Percentiles rank a stretch among this genome's conserved stretches.
Evolutionary conservation across 2,113 vertebrate genomes (phyloP).

Genomic region (Galbula dea): DNA sequence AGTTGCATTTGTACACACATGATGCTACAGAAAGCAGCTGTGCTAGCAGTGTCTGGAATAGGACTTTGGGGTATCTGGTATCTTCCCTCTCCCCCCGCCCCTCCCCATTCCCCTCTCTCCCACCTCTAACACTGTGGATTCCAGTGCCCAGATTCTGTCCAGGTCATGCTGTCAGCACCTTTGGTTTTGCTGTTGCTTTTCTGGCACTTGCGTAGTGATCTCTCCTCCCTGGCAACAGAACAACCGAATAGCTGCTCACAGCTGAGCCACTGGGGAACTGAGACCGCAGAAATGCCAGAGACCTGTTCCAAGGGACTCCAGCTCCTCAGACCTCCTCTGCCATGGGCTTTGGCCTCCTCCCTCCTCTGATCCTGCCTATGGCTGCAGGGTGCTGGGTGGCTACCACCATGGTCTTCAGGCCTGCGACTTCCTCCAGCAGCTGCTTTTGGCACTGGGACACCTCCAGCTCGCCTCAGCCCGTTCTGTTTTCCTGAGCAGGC

Average conservation of each 20-base stretch:
- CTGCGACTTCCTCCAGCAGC: background rate
- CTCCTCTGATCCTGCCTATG: background rate
- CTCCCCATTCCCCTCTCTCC: too few species aligned
- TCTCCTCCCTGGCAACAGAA: background rate
- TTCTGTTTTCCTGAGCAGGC: background rate
- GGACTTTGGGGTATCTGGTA: too few species aligned
- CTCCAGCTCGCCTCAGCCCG: background rate
- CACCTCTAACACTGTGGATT: too few species aligned
- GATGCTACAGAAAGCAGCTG: too few species aligned
- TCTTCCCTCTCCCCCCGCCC: too few species aligned
- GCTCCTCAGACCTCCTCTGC: background rate
- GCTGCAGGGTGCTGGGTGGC: background rate
- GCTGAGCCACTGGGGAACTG: background rate
- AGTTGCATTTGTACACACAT: too few species aligned
- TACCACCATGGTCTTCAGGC: accelerated
- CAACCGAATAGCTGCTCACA: background rate
- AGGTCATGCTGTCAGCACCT: background rate
- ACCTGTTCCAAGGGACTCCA: background rate
- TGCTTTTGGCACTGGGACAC: background rate
- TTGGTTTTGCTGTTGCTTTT: background rate
- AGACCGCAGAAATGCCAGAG: background rate
- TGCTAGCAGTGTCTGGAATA: too few species aligned
- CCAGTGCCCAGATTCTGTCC: background rate
- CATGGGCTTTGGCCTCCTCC: background rate
- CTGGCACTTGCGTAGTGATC: background rate